A percentile compares a stretch with the other conserved stretches of the same genome.
These are phyloP conservation scores for Perodicticus potto DNA, from an alignment of 2,797 vertebrate genomes.

Conservation along the genomic window DNA sequence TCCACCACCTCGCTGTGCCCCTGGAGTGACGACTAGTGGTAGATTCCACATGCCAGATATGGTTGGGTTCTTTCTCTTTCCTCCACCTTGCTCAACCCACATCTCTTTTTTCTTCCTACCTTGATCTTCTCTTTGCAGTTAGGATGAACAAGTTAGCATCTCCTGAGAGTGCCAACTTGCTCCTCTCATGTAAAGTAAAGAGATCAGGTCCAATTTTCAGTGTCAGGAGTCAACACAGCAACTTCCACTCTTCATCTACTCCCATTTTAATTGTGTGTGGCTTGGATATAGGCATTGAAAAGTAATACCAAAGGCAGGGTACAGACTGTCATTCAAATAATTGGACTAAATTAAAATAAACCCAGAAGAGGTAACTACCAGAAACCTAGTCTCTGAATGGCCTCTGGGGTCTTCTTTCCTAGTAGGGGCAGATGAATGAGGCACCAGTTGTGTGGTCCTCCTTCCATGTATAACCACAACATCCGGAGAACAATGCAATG, in stretches of 20 bases:
- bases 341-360: not conserved
- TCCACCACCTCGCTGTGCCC: too few species aligned
- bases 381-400: constrained; percentile 1
- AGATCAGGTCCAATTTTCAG: not conserved
- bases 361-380: not conserved
- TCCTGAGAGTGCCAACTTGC: not conserved
- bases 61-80: too few species aligned
- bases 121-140: not conserved
- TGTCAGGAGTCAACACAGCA: not conserved
- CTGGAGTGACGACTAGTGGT: too few species aligned
- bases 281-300: not conserved
- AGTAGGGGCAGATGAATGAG: not conserved
- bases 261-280: not conserved
- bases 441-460: not conserved
- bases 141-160: not conserved
- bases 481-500: not conserved
- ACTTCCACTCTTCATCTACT: not conserved
- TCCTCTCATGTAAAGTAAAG: not conserved
- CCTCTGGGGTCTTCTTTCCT: not conserved
- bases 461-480: not conserved
- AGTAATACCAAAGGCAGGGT: not conserved
- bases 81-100: too few species aligned
- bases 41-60: too few species aligned
- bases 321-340: constrained; percentile 7
- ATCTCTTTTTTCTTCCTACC: not conserved